These are phyloP conservation scores for Volucella zonaria DNA, from an alignment of 2,888 invertebrate genomes.

Conservation along the genomic window DNA sequence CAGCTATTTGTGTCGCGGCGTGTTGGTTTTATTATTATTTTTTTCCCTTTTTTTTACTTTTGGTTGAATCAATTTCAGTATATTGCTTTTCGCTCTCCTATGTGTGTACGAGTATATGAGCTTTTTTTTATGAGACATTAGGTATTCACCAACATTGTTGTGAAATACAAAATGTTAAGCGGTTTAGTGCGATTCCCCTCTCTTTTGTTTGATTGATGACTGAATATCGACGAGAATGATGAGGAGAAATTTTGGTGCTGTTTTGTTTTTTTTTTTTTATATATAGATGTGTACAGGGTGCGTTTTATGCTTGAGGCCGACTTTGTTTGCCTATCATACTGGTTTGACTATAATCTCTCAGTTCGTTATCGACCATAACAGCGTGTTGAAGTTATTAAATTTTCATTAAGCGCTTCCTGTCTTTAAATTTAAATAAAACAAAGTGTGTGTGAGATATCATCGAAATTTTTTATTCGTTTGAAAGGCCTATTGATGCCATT, in stretches of 20 bases:
- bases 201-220: constrained; percentile 66
- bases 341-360: no score
- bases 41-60: constrained; percentile 43
- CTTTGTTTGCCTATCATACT: no score
- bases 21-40: constrained; percentile 11
- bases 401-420: no score
- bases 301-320: no score
- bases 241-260: constrained; percentile 60
- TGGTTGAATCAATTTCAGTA: constrained; percentile 57
- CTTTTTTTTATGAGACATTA: constrained; percentile 31
- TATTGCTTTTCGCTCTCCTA: constrained; percentile 14
- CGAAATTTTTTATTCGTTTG: no score
- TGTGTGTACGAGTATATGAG: constrained; percentile 31
- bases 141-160: constrained; percentile 62
- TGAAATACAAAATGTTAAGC: constrained; percentile 58
- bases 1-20: constrained; percentile 66
- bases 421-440: no score
- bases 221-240: constrained; percentile 55
- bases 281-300: no score
- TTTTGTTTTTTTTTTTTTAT: no score
- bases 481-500: no score
- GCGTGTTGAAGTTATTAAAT: no score
- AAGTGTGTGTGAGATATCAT: no score
- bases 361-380: no score
- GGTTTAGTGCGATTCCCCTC: constrained; percentile 55